Base-by-base conservation (phyloP, 2,888 invertebrate genomes). In the Cephus pulcher region DNA sequence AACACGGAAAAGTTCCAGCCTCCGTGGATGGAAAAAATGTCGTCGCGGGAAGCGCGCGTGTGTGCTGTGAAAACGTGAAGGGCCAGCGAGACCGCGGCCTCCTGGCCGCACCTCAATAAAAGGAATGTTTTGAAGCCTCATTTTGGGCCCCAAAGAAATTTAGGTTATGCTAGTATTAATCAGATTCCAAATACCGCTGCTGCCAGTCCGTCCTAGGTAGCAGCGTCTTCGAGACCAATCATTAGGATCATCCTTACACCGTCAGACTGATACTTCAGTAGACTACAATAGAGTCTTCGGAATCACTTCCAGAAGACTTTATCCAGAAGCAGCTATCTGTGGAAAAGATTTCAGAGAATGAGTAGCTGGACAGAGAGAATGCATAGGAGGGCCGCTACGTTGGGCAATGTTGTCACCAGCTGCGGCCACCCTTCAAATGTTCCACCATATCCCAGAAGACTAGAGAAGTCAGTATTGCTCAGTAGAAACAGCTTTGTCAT, bases 291-390 rank as follows among this genome's bases (percentile, higher is more conserved):
- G 23, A 56, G 56, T 56, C 23, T 23, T 56, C 6, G 56, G 23
- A 56, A 9, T 23, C 56, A 56, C 23, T 56, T 56, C 9, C 23
- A 56, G 56, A 56, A 56, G 56, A 56, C 56, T 56, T 23, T 23
- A 15, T 15, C 40, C 23, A 56, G 56, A 56, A 23, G 23, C 56
- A 9, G 56, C 56, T 56, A 56, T 56, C 56, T 23, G 56, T 56
- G 23, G 23, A 56, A 9, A 9, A 23, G 23, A 33, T 30, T 76
- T 78, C 75, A 75, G 84, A 86, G 84, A 91, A 97, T 97, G 97
- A 96, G 96, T 93, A 97, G 96, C 93, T 97, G 97, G 97, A 96
- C 97, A 89, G 96, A 97, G 92, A 96, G 97, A 92, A 97, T 97
- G 95, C 97, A 97, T 93, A 94, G 97, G 90, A 95, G 97, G 92